Percentiles rank a stretch among this genome's conserved stretches.
Conservation (phyloP, 2,888 invertebrate species). For the Onchidella celtica region DNA sequence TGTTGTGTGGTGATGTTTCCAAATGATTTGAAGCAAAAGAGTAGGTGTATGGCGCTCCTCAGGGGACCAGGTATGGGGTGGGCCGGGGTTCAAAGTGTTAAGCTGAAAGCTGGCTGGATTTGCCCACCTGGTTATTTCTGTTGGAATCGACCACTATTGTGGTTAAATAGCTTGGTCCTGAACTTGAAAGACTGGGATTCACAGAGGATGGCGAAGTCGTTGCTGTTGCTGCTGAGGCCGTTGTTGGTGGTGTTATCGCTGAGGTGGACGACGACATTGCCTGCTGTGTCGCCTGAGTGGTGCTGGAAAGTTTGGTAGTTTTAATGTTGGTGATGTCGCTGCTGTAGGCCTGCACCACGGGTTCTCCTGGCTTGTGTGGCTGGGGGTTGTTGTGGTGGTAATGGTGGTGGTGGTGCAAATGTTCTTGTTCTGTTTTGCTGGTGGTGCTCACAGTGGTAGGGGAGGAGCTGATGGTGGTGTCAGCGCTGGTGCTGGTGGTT, state of each 20-base stretch:
- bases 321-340: background rate
- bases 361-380: no score
- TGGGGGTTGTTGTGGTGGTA: background rate
- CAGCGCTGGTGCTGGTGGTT: no score
- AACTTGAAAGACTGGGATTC: constrained; percentile 32
- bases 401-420: background rate
- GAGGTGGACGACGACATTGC: constrained; percentile 1
- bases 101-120: no score
- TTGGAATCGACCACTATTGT: constrained; percentile 7
- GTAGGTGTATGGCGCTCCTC: no score
- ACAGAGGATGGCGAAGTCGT: background rate
- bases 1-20: no score
- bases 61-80: no score
- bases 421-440: background rate
- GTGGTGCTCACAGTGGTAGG: background rate
- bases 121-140: constrained; percentile 15
- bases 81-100: no score
- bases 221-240: constrained; percentile 5
- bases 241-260: background rate
- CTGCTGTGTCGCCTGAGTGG: background rate
- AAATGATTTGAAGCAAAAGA: no score
- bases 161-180: background rate
- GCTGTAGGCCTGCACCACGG: background rate
- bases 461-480: no score
- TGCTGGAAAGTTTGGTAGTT: no score